phyloP scores from a whole-genome alignment of 2,888 invertebrate genomes.

The Sarcophaga rosellei region DNA sequence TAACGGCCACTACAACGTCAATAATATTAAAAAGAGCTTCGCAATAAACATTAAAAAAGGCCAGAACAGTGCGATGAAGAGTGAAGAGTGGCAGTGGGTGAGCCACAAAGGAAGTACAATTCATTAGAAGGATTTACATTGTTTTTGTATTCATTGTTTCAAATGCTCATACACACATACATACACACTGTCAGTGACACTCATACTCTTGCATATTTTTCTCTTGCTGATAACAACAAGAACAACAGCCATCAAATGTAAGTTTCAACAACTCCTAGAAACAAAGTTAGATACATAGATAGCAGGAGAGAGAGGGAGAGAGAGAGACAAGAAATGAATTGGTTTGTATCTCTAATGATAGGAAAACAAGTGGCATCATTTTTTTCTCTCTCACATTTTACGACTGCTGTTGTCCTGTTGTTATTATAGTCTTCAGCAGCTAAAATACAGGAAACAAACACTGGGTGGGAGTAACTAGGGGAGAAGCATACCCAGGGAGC shows the following conservation, averaged over 20 bases:
- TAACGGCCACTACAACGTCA: not conserved
- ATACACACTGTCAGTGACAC: not conserved
- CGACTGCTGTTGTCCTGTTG: not conserved
- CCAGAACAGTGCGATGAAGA: not conserved
- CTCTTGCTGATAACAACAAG: constrained; percentile 5
- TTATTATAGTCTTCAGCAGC: not conserved
- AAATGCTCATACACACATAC: not conserved
- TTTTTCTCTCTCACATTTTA: not conserved
- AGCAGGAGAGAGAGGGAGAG: not conserved
- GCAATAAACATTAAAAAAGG: not conserved
- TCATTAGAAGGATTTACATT: constrained; percentile 42
- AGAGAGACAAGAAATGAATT: not conserved
- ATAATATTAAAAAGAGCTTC: not conserved
- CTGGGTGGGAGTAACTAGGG: not conserved
- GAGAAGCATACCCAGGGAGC: not conserved
- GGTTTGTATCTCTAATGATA: not conserved
- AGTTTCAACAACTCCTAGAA: not conserved
- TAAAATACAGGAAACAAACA: not conserved
- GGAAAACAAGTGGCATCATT: not conserved
- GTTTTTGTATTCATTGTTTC: constrained; percentile 28
- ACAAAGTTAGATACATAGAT: not conserved
- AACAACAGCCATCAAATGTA: not conserved
- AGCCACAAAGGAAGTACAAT: constrained; percentile 16
- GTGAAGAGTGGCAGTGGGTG: not conserved
- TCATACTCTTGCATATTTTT: constrained; percentile 27